Conservation (phyloP, 2,888 invertebrate genomes). For the Drosophila setosimentum region DNA sequence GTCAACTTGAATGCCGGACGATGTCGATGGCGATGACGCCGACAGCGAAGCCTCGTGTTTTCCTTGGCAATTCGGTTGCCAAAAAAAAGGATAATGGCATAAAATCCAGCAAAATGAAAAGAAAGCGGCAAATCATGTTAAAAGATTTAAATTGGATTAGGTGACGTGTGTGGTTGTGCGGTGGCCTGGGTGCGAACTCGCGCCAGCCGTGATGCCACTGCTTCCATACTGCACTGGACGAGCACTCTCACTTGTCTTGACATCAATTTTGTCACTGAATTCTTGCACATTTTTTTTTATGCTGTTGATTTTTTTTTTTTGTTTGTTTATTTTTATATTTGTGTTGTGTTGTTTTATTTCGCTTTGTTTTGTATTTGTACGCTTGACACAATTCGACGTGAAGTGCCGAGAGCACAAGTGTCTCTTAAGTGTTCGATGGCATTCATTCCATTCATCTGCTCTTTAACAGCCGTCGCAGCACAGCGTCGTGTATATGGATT, state of each 20-base stretch:
- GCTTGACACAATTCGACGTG: conserved; percentile 75
- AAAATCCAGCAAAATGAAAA: conserved; percentile 80
- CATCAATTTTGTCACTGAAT: conserved; percentile 76
- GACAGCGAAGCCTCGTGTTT: conserved; percentile 43
- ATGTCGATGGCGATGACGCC: conserved; percentile 3
- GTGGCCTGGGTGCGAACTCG: conserved; percentile 45
- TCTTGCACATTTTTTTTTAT: conserved; percentile 47
- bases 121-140: conserved; percentile 82
- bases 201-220: conserved; percentile 56
- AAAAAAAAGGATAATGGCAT: conserved; percentile 76
- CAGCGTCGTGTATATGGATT: neutral
- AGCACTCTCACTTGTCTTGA: conserved; percentile 63
- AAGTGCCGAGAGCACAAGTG: conserved; percentile 62
- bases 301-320: conserved; percentile 19
- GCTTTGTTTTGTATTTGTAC: conserved; percentile 68
- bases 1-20: conserved; percentile 68
- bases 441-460: conserved; percentile 72
- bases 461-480: conserved; percentile 58
- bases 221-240: conserved; percentile 2
- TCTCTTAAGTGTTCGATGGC: conserved; percentile 67
- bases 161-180: conserved; percentile 51
- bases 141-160: conserved; percentile 83
- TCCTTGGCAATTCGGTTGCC: conserved; percentile 63
- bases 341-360: conserved; percentile 12
- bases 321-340: conserved; percentile 28